Evolutionary conservation across 2,797 vertebrate genomes (phyloP), one percentile per base, ranked within the genome.

Genomic region (Chelon labrosus): DNA sequence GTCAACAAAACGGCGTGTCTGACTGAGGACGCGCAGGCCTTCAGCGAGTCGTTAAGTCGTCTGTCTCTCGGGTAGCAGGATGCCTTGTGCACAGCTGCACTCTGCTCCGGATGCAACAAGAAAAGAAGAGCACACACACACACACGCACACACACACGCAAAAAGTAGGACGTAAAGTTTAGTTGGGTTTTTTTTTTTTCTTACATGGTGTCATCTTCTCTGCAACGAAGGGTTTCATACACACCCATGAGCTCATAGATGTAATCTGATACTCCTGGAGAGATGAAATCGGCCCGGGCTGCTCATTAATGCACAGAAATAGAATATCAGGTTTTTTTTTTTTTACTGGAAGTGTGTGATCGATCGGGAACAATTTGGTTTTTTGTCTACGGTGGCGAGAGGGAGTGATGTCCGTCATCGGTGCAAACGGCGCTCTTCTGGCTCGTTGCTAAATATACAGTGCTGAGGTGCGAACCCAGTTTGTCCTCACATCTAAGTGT

Each of bases 31-130:
- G 62, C 20, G 16, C 75, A 79, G 70, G 71, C 65, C 75, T 74
- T 82, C 61, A 41, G 70, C 46, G 52, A 78, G 70, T 82, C 13
- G 64, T 77, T 83, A 72, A 74, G 77, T 74, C 37, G 27, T 55
- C 69, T 77, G 75, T 82, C 72, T 90, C 64, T 81, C 20, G 60
- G 74, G 82, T 78, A 77, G 93, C 93, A 94, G 94, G 92, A 94
- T 94, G 93, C 86, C 85, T 93, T 79, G 70, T 87, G 85, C 91
- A 93, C 94, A 93, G 94, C 93, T 94, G 93, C 85, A 82, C 81
- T 91, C 84, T 92, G 92, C 93, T 94, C 94, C 93, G 92, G 93
- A 95, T 95, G 93, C 91, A 89, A 85, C 86, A 79, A 78, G 75
- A 74, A 72, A 76, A 81, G 49, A 66, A 10, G 38, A 7, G 41